Evolutionary conservation across 1,140 invertebrate genomes (phyloP).

Genomic region (Chrysoperla carnea): DNA sequence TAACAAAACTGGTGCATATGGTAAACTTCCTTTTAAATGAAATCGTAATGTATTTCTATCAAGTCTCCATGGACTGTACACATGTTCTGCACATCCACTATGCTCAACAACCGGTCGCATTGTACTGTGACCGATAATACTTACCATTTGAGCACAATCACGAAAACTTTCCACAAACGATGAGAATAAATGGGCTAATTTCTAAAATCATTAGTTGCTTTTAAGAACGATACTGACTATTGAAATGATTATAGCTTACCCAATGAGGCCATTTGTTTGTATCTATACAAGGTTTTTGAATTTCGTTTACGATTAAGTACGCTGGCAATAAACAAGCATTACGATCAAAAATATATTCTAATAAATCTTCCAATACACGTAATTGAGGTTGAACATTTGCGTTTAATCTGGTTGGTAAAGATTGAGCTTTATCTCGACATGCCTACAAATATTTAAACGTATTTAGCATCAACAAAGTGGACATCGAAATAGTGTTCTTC

Average conservation of each 20-base stretch:
- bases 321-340: slow-evolving; percentile 82
- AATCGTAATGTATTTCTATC: slow-evolving; percentile 76
- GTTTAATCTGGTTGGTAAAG: slow-evolving; percentile 55
- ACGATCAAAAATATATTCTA: slow-evolving; percentile 81
- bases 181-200: slow-evolving; percentile 66
- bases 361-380: slow-evolving; percentile 58
- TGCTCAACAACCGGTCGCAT: slow-evolving; percentile 90
- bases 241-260: slow-evolving; percentile 33
- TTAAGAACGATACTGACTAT: not conserved
- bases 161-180: slow-evolving; percentile 85
- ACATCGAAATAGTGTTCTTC: too few relatives aligned
- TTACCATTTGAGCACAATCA: slow-evolving; percentile 85
- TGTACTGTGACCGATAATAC: slow-evolving; percentile 73
- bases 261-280: slow-evolving; percentile 76
- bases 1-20: slow-evolving; percentile 76
- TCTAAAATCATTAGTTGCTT: slow-evolving; percentile 28
- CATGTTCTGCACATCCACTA: slow-evolving; percentile 71
- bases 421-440: slow-evolving; percentile 73
- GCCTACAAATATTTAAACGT: slow-evolving; percentile 29
- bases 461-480: slow-evolving; percentile 2
- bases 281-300: slow-evolving; percentile 72
- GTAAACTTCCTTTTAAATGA: slow-evolving; percentile 75
- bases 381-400: slow-evolving; percentile 64
- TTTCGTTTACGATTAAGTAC: slow-evolving; percentile 89
- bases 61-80: slow-evolving; percentile 83